A percentile compares a stretch with the other conserved stretches of the same genome.
Conservation (phyloP, 2,888 invertebrate genomes). For the Syrista parreyssii region DNA sequence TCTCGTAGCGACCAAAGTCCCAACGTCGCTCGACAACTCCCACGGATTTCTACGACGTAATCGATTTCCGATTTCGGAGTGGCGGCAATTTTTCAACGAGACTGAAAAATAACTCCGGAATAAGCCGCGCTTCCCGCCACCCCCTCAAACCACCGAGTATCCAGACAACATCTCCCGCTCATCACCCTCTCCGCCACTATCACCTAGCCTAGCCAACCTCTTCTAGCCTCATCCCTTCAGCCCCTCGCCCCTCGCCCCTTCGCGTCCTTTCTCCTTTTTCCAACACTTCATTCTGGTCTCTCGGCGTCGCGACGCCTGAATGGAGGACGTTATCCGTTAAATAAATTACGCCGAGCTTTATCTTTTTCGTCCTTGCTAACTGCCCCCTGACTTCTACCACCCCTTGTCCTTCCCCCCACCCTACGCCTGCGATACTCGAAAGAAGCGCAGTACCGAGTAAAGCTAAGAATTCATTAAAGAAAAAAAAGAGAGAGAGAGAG, state of each 20-base stretch:
- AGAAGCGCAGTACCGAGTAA: background rate
- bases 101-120: conserved; percentile 58
- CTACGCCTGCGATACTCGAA: background rate
- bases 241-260: background rate
- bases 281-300: background rate
- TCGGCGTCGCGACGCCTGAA: background rate
- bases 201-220: background rate
- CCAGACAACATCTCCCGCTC: conserved; percentile 16
- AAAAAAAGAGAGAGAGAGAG: background rate
- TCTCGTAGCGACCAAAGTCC: background rate
- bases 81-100: conserved; percentile 56
- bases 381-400: conserved; percentile 15
- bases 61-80: conserved; percentile 61
- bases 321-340: conserved; percentile 46
- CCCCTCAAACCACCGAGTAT: conserved; percentile 16
- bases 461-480: background rate
- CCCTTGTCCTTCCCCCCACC: too few species aligned
- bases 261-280: background rate
- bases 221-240: background rate
- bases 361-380: conserved; percentile 44
- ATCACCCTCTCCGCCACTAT: conserved; percentile 10
- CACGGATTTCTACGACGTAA: conserved; percentile 43
- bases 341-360: conserved; percentile 48
- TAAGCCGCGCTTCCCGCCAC: conserved; percentile 36
- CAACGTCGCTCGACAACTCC: background rate